Evolutionary conservation across 2,113 vertebrate species (phyloP), one percentile per base, ranked within the genome.

Genomic region (Mesocricetus auratus): DNA sequence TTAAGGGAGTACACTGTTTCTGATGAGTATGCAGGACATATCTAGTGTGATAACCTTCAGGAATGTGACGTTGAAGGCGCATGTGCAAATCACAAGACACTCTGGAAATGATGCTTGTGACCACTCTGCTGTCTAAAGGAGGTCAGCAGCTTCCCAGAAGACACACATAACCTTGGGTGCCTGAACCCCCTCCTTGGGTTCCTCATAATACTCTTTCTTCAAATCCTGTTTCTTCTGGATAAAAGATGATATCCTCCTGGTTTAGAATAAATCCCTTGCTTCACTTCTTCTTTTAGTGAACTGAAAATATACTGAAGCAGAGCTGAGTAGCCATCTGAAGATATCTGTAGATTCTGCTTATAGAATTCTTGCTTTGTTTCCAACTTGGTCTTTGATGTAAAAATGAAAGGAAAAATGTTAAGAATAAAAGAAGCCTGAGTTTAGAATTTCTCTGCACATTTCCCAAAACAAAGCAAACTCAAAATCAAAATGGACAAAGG

Each of bases 151-250:
- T 83, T 73, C 21, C 50, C 11, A 53, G 33, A 78, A 75, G 13
- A 15, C 26, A 8, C n/a, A 82, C n/a, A 16, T 60, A n/a, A 47
- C 12, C 16, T 29, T 85, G 22, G 7, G 96, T 95, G 98, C 98
- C 98, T 97, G 97, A 33, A 95, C 50, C 7, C 97, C 98, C 68
- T 98, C 97, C 15, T 58, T 56, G 0, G 96, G 93, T 93, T 83
- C 17, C 83, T 91, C 5, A 33, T 22, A 16, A 81, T 97, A 98
- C 7, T 93, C 90, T 53, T 45, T 81, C 90, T 97, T 96, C 29
- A 98, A 47, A 12, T 93, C 53, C 10, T 93, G 0, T 15, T 3
- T 26, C 33, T 94, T 90, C 78, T 94, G 60, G 26, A 87, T 6
- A 36, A 96, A 15, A 91, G 77, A 36, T 0, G 1, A 77, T 97